Evolutionary conservation across 2,113 vertebrate species (phyloP).

Genomic region (Bungarus multicinctus): DNA sequence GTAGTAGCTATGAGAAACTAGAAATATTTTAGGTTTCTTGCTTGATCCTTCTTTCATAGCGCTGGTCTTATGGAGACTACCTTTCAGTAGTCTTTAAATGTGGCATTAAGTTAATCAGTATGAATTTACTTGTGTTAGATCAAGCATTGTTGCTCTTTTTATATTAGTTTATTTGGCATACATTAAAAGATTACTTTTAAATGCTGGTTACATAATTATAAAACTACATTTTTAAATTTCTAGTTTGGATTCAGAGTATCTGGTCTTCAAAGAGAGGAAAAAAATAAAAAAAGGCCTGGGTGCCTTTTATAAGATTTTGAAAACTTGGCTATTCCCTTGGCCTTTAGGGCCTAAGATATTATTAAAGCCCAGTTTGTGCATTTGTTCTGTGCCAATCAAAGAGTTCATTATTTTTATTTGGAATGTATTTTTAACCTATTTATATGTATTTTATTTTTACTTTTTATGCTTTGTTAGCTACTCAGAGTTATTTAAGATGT

Average conservation of each 20-base stretch:
- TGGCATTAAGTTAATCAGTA: neutral
- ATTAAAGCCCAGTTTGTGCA: neutral
- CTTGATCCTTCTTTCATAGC: neutral
- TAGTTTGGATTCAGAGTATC: neutral
- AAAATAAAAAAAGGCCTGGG: no score
- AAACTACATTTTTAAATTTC: neutral
- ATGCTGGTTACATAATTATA: neutral
- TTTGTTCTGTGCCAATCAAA: neutral
- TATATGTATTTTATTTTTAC: neutral
- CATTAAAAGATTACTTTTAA: neutral
- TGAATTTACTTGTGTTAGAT: neutral
- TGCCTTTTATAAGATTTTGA: neutral
- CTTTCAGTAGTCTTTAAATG: neutral
- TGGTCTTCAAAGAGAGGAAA: neutral
- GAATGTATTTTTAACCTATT: neutral
- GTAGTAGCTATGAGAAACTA: conserved; percentile 7
- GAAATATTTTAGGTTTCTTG: neutral
- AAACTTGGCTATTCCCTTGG: neutral
- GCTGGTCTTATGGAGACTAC: neutral
- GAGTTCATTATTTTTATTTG: neutral
- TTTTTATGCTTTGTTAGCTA: neutral
- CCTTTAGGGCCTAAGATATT: neutral
- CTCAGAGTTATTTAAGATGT: neutral
- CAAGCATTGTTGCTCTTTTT: neutral
- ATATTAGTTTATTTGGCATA: neutral